Percentiles rank a stretch among this genome's conserved stretches.
Evolutionary conservation across 2,113 vertebrate genomes (phyloP).

Genomic region (Arothron firmamentum): DNA sequence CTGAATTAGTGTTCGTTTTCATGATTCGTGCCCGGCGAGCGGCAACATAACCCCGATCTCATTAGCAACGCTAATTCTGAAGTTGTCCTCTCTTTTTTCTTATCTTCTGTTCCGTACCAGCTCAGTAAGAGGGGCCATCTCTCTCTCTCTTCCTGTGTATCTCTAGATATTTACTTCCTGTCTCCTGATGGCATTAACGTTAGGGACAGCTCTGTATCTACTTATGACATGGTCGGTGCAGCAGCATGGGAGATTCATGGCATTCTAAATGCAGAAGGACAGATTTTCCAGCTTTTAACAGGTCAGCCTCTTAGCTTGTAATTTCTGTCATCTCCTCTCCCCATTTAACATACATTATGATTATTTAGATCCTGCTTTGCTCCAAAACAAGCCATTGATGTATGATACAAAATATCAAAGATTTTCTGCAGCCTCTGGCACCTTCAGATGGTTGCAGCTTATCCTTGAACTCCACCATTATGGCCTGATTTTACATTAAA

Average conservation of each 20-base stretch:
- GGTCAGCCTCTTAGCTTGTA: constrained; percentile 22
- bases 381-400: no score
- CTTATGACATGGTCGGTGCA: constrained; percentile 56
- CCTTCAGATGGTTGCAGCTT: no score
- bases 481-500: no score
- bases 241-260: constrained; percentile 57
- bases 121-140: constrained; percentile 21
- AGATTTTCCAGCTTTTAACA: constrained; percentile 42
- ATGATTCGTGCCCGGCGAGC: constrained; percentile 71
- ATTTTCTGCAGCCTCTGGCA: no score
- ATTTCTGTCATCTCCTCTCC: neutral
- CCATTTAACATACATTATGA: neutral
- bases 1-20: constrained; percentile 76
- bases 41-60: constrained; percentile 74
- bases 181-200: constrained; percentile 54
- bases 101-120: constrained; percentile 20
- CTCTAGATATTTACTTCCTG: constrained; percentile 60
- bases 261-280: constrained; percentile 51
- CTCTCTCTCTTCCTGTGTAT: constrained; percentile 11
- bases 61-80: constrained; percentile 72
- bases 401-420: no score
- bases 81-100: constrained; percentile 44
- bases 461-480: no score
- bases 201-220: constrained; percentile 53
- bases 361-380: no score